Evolutionary conservation across 2,888 invertebrate genomes (phyloP), one percentile per base, ranked within the genome.

Genomic region (Polyommatus icarus): DNA sequence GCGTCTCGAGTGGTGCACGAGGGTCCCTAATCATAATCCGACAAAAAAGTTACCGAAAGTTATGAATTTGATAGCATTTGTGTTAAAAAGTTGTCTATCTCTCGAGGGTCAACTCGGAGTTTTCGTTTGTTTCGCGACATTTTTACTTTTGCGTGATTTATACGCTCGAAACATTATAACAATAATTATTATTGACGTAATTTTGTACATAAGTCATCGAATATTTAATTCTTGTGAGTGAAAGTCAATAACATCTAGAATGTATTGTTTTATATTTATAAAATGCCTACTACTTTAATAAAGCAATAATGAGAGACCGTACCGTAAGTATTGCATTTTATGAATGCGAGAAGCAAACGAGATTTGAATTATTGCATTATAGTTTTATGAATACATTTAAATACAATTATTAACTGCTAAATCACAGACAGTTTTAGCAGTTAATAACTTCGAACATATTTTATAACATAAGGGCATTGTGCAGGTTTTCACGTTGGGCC

Each of bases 61-160:
- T 67, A 67, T 20, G 29, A 67, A 12, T 67, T 67, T 67, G 67
- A 67, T 32, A 67, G 29, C 67, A 29, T 67, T 67, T 67, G 61
- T 67, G 29, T 18, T 67, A 15, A 12, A 67, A 32, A 67, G 67
- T 67, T 32, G 15, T 67, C 32, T 6, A 29, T 15, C 20, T 67
- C 29, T 67, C 12, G 67, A 32, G 67, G 67, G 29, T 32, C 29
- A 61, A 8, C 59, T 59, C 20, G 61, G 8, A 29, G 29, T 32
- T 67, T 32, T 67, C 67, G 67, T 67, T 61, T 61, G 61, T 61
- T 67, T 15, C 6, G 29, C 67, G 18, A 67, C 29, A 29, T 15
- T 29, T 67, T 67, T 67, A 29, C 67, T 67, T 67, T 67, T 7
- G 12, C 67, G 6, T 32, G 67, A 67, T 15, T 67, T 32, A 32